Evolutionary conservation across 2,113 vertebrate species (phyloP).

Genomic region (Ascaphus truei): DNA sequence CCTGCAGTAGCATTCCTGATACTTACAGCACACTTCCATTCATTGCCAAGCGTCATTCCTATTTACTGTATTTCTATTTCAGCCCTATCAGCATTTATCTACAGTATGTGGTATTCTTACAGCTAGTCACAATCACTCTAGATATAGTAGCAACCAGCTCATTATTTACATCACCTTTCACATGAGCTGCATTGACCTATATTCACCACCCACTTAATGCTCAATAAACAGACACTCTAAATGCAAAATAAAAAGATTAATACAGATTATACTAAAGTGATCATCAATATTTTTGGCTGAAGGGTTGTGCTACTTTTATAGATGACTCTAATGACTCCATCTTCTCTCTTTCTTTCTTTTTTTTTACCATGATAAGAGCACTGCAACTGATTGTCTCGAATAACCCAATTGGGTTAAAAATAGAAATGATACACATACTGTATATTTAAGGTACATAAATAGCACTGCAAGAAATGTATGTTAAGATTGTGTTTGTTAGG

Average conservation of each 20-base stretch:
- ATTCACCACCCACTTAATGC: background rate
- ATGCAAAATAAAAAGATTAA: background rate
- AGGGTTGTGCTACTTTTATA: background rate
- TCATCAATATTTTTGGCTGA: background rate
- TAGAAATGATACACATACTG: background rate
- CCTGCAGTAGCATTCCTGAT: constrained; percentile 1
- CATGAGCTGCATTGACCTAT: background rate
- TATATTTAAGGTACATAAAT: background rate
- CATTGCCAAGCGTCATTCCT: background rate
- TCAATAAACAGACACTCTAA: no score
- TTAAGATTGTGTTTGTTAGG: background rate
- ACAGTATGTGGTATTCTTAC: background rate
- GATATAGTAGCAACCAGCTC: background rate
- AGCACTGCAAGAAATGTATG: background rate
- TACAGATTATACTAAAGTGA: background rate
- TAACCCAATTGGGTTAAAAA: background rate
- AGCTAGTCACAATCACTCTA: background rate
- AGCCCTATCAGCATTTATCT: constrained; percentile 14
- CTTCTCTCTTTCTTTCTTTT: no score
- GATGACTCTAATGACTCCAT: background rate
- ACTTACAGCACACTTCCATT: no score
- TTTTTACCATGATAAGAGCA: background rate
- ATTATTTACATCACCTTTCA: background rate
- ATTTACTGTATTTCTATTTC: background rate
- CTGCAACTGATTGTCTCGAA: background rate